Evolutionary conservation across 2,113 vertebrate genomes (phyloP), one percentile per base, ranked within the genome.

Genomic region (Sciurus niger): DNA sequence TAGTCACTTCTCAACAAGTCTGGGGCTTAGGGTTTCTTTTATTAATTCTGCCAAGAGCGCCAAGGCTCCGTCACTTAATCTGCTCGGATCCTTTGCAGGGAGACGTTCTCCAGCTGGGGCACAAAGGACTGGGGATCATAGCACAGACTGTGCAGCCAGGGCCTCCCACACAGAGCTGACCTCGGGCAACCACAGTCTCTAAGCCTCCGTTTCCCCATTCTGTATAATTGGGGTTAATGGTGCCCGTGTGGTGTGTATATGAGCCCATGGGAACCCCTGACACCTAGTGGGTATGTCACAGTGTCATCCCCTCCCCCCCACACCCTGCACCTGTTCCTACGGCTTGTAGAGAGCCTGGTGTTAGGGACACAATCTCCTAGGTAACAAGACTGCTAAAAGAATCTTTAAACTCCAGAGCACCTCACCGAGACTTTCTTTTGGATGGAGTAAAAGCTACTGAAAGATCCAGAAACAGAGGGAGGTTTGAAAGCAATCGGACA

Each of bases 331-430:
- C 67, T 92, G 32, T 55, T 86, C 2, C 12, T 14, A 2, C 85
- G 48, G 76, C 40, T 30, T 46, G 32, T 7, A 46, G 77, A 32
- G 78, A 90, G 82, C 53, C 86, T 10, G 30, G 28, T 70, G 51
- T 25, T 83, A 76, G 55, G 89, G 96, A 96, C 78, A 43, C 48
- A 11, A 8, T 94, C 84, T 90, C 93, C 8, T 43, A 88, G 92
- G 91, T 85, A 93, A 96, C 63, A 67, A 51, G 67, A 89, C 82
- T 93, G 78, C 83, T 70, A 90, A 91, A 88, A 97, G 85, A 34
- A 46, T 74, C 89, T 68, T 25, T 51, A 90, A 96, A 40, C 73
- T 58, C 43, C 48, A 5, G 68, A 85, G 96, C 18, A 40, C 67
- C 65, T 93, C n/a, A 32, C 55, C 0, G 17, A 77, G 51, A 28